Percentiles rank a stretch among this genome's conserved stretches.
Conservation (phyloP, 2,797 vertebrate species). For the Chaunax sp. region DNA sequence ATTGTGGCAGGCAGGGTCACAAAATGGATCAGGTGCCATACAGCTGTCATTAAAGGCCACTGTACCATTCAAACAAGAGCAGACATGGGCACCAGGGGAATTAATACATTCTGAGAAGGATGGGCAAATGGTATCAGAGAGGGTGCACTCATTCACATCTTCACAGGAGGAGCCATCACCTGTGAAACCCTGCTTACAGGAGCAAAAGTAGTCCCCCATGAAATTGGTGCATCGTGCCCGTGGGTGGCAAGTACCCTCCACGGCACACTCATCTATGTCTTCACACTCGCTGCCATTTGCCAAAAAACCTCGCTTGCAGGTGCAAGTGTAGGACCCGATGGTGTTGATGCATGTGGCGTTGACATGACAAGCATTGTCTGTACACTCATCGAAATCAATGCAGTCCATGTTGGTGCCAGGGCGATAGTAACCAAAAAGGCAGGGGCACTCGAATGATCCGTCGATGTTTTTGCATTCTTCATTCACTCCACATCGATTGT, state of each 20-base stretch:
- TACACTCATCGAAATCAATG: conserved; percentile 84
- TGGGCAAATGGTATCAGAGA: conserved; percentile 75
- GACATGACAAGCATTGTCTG: conserved; percentile 76
- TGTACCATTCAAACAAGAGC: conserved; percentile 87
- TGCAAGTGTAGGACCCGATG: conserved; percentile 81
- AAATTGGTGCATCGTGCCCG: conserved; percentile 79
- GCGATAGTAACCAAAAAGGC: conserved; percentile 78
- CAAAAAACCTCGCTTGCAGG: conserved; percentile 82
- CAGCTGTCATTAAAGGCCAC: conserved; percentile 78
- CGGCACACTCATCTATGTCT: conserved; percentile 84
- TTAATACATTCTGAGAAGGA: conserved; percentile 82
- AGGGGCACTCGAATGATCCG: conserved; percentile 82
- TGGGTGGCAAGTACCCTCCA: conserved; percentile 67
- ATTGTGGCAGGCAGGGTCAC: conserved; percentile 79
- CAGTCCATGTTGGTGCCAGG: conserved; percentile 72
- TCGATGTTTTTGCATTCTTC: conserved; percentile 83
- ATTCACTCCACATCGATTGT: conserved; percentile 74
- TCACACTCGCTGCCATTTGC: conserved; percentile 80
- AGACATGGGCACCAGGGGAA: conserved; percentile 84
- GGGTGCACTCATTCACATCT: conserved; percentile 84
- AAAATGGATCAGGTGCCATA: conserved; percentile 68
- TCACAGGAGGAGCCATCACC: conserved; percentile 84
- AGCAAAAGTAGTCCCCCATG: conserved; percentile 79
- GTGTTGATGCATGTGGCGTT: conserved; percentile 85
- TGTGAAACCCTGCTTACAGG: conserved; percentile 81